Percentiles rank a stretch among this genome's conserved stretches.
These are phyloP conservation scores for Urophycis tenuis DNA, from an alignment of 2,797 vertebrate species.

Conservation along the genomic window DNA sequence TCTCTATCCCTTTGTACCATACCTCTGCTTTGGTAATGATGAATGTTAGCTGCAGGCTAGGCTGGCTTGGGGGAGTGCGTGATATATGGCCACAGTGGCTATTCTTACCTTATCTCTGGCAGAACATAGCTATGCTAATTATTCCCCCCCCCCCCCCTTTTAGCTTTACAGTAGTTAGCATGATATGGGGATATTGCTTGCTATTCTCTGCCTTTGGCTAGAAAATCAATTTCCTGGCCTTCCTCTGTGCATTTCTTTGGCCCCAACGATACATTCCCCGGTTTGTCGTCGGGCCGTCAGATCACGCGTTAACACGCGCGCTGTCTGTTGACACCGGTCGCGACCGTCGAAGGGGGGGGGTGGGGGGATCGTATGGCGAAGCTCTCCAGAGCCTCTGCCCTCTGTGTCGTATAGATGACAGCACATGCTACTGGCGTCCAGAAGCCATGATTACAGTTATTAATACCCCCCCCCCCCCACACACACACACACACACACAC, in stretches of 20 bases:
- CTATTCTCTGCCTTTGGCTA: not conserved
- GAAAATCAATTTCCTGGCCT: not conserved
- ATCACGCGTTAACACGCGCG: not conserved
- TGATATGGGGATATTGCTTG: not conserved
- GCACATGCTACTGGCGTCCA: constrained; percentile 29
- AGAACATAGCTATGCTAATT: constrained; percentile 50
- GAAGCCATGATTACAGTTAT: constrained; percentile 29
- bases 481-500: not conserved
- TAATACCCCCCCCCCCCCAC: not conserved
- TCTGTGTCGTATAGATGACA: constrained; percentile 45
- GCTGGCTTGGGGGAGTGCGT: constrained; percentile 39
- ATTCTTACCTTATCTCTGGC: constrained; percentile 70
- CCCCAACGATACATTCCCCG: not conserved
- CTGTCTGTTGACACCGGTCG: not conserved
- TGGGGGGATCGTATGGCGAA: constrained; percentile 20
- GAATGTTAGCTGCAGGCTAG: constrained; percentile 40
- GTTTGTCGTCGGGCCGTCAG: not conserved
- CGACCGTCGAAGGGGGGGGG: not conserved
- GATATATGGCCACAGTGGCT: constrained; percentile 60
- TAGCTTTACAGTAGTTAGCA: not conserved
- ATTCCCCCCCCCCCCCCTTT: constrained; percentile 1
- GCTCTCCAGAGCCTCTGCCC: constrained; percentile 16
- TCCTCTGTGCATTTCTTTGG: not conserved
- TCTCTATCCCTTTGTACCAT: constrained; percentile 25
- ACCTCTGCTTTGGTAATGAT: constrained; percentile 24